Evolutionary conservation across 2,113 vertebrate genomes (phyloP).

Genomic region (Heterocephalus glaber): DNA sequence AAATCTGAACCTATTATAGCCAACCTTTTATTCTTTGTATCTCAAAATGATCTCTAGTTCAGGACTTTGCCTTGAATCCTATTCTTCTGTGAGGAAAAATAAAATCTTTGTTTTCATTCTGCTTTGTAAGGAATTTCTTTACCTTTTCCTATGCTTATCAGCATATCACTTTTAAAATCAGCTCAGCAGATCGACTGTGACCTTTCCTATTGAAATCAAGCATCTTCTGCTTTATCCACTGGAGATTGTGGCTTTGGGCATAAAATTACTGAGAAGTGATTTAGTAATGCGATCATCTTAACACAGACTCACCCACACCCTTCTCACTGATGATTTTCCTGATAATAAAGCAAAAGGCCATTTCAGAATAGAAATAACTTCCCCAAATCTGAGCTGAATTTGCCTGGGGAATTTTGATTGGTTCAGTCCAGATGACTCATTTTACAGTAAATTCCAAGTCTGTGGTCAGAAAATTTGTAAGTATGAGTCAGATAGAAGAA

Average conservation of each 20-base stretch:
- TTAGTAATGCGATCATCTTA: constrained; percentile 44
- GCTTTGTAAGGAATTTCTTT: constrained; percentile 55
- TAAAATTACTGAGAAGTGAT: not conserved
- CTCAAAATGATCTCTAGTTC: constrained; percentile 37
- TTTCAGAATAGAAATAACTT: constrained; percentile 46
- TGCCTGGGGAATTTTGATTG: constrained; percentile 7
- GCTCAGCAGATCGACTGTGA: constrained; percentile 9
- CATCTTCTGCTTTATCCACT: not conserved
- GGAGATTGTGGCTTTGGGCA: constrained; percentile 23
- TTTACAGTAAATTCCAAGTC: constrained; percentile 57
- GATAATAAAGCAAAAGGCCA: constrained; percentile 11
- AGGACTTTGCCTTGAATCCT: constrained; percentile 23
- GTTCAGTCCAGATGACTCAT: not conserved
- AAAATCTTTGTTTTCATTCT: constrained; percentile 55
- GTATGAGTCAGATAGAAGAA: constrained; percentile 39
- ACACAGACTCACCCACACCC: not conserved
- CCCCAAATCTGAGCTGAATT: constrained; percentile 6
- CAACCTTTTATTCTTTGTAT: constrained; percentile 8
- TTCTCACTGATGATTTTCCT: constrained; percentile 2
- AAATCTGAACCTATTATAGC: not conserved
- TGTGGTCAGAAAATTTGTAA: constrained; percentile 15
- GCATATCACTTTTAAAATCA: constrained; percentile 45
- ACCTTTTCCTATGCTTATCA: not conserved
- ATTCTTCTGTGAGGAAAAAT: not conserved
- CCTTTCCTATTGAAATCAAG: constrained; percentile 59